Conservation (phyloP, 2,113 vertebrate species). For the Trematomus loennbergii region DNA sequence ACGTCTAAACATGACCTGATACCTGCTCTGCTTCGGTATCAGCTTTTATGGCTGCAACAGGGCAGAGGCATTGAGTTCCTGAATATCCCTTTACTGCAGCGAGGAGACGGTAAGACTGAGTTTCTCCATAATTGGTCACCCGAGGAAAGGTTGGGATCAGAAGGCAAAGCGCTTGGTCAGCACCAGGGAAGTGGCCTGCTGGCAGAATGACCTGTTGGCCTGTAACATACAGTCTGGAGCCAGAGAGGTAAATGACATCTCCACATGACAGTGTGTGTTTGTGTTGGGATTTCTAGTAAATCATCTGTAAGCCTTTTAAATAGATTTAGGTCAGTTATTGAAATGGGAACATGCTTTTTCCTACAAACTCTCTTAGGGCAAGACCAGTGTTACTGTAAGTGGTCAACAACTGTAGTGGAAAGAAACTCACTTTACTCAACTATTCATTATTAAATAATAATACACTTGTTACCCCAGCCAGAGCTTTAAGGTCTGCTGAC, state of each 20-base stretch:
- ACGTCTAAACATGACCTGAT: constrained; percentile 61
- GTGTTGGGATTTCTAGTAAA: constrained; percentile 18
- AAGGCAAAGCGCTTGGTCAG: constrained; percentile 64
- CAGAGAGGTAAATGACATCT: constrained; percentile 58
- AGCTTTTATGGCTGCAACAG: constrained; percentile 71
- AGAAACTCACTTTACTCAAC: background rate
- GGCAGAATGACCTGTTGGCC: constrained; percentile 50
- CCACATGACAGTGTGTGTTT: constrained; percentile 43
- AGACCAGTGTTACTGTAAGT: background rate
- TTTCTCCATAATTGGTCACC: constrained; percentile 60
- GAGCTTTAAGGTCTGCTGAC: too few relatives aligned
- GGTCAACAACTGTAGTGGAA: background rate
- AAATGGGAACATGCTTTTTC: background rate
- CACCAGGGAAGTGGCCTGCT: constrained; percentile 50
- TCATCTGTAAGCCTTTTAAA: constrained; percentile 1
- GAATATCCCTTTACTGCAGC: constrained; percentile 69
- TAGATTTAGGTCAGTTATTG: background rate
- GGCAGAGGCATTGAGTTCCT: constrained; percentile 68
- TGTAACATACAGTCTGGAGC: constrained; percentile 17
- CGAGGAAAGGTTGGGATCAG: constrained; percentile 46
- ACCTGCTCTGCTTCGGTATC: constrained; percentile 62
- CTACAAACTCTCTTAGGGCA: background rate
- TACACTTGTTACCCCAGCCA: too few relatives aligned
- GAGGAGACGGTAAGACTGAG: constrained; percentile 55
- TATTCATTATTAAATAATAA: too few relatives aligned